phyloP scores from a whole-genome alignment of 2,888 invertebrate genomes.

The Eudemis profundana region DNA sequence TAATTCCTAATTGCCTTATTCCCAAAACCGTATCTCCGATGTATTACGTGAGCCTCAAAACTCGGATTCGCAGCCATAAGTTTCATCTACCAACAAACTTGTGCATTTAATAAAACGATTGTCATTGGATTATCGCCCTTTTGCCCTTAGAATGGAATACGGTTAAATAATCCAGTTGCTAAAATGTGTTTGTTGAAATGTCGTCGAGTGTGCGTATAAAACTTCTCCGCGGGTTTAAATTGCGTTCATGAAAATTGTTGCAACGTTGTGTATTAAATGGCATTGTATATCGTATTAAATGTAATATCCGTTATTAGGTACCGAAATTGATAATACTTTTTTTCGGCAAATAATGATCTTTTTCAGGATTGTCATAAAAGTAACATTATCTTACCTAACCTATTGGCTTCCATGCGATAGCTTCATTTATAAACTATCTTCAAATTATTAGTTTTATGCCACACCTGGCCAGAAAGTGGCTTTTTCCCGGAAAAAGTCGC shows the following conservation, averaged over 20 bases:
- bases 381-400: no score
- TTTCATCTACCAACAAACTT: constrained; percentile 1
- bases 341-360: no score
- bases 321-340: no score
- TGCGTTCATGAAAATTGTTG: constrained; percentile 21
- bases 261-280: no score
- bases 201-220: constrained; percentile 26
- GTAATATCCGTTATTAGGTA: no score
- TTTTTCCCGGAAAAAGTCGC: no score
- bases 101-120: neutral
- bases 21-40: constrained; percentile 7
- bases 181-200: neutral
- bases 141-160: neutral
- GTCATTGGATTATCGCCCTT: neutral
- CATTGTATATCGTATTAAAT: no score
- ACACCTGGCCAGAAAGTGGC: no score
- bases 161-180: neutral
- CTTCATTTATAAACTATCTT: no score
- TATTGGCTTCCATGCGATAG: no score
- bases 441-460: no score
- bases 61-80: constrained; percentile 24
- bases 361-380: no score
- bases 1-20: constrained; percentile 15
- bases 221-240: constrained; percentile 7
- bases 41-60: constrained; percentile 14